These are phyloP conservation scores for Eumaeus atala DNA, from an alignment of 1,140 invertebrate genomes.

Conservation along the genomic window DNA sequence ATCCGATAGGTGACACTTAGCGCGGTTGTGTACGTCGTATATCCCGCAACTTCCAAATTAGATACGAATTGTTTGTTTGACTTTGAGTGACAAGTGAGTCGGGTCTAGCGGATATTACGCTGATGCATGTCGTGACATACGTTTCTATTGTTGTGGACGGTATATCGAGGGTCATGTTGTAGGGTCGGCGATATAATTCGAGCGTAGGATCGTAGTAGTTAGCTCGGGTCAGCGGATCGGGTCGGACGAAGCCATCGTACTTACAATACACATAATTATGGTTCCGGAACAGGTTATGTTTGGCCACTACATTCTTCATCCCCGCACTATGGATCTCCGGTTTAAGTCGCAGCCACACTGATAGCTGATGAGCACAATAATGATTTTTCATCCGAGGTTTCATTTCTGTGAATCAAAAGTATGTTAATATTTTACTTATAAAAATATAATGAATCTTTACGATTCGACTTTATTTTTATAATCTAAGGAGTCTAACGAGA, in stretches of 20 bases:
- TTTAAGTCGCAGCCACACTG: conserved; percentile 94
- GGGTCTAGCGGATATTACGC: conserved; percentile 71
- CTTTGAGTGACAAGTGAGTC: conserved; percentile 66
- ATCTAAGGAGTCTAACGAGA: no score
- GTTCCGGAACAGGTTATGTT: conserved; percentile 88
- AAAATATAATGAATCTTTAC: no score
- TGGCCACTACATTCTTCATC: conserved; percentile 88
- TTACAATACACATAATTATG: conserved; percentile 86
- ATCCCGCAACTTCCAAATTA: conserved; percentile 85
- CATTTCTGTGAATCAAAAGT: conserved; percentile 78
- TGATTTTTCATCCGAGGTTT: conserved; percentile 94
- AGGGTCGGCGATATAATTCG: conserved; percentile 75
- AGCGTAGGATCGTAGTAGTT: conserved; percentile 62
- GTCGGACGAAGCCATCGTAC: conserved; percentile 87
- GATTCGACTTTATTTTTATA: no score
- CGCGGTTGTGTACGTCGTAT: conserved; percentile 87
- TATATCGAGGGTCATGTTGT: conserved; percentile 73
- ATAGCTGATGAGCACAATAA: conserved; percentile 93
- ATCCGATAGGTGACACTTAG: conserved; percentile 90
- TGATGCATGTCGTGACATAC: conserved; percentile 76
- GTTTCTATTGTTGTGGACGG: conserved; percentile 76
- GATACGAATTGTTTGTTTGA: conserved; percentile 75
- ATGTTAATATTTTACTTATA: conserved; percentile 10
- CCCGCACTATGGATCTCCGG: conserved; percentile 93
- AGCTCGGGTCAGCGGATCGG: conserved; percentile 81